Evolutionary conservation across 2,113 vertebrate genomes (phyloP).

Genomic region (Hipposideros armiger): DNA sequence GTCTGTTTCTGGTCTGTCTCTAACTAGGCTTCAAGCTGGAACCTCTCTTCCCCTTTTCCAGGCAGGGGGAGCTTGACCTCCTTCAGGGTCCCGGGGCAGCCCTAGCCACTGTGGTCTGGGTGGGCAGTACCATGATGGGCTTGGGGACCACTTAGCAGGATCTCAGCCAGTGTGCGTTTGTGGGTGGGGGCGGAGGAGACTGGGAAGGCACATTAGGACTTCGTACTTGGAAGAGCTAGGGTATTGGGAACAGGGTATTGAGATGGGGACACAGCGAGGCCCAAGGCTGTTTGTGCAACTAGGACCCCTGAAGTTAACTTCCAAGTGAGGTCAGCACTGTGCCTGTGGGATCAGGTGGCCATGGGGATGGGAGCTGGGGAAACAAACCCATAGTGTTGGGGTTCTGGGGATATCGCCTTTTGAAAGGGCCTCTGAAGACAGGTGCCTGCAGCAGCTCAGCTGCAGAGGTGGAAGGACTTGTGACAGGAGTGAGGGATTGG

Average conservation of each 20-base stretch:
- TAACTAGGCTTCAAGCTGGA: background rate
- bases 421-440: background rate
- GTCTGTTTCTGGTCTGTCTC: background rate
- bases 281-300: background rate
- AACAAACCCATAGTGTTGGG: background rate
- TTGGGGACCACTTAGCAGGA: background rate
- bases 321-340: background rate
- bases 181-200: background rate
- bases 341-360: background rate
- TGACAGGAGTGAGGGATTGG: background rate
- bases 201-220: background rate
- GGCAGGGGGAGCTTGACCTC: background rate
- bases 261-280: background rate
- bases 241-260: background rate
- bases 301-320: rapidly evolving
- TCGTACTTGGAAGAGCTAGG: background rate
- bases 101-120: background rate
- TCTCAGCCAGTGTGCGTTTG: background rate
- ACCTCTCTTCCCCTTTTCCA: background rate
- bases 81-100: background rate
- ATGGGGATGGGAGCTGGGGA: background rate
- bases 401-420: background rate
- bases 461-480: background rate
- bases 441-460: background rate
- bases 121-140: background rate